A percentile compares a stretch with the other conserved stretches of the same genome.
Evolutionary conservation across 2,888 invertebrate species (phyloP).

Genomic region (Drosophila flavopinicola): DNA sequence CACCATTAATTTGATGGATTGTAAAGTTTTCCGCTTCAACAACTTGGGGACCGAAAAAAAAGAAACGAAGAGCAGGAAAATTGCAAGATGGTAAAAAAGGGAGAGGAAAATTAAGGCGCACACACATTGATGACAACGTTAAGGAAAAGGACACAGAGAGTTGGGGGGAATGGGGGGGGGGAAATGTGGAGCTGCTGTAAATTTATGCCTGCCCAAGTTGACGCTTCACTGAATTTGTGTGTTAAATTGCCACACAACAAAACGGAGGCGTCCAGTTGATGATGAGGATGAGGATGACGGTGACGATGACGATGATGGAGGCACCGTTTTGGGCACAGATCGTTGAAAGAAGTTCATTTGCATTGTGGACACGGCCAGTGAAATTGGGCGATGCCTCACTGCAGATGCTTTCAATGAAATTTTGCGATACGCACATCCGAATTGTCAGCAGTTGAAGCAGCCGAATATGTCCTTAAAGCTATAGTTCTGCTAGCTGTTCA

Average conservation of each 20-base stretch:
- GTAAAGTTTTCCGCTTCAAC: slow-evolving; percentile 77
- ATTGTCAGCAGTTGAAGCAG: slow-evolving; percentile 6
- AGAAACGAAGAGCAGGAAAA: slow-evolving; percentile 38
- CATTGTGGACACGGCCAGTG: slow-evolving; percentile 67
- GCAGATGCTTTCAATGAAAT: slow-evolving; percentile 48
- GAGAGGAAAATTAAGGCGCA: slow-evolving; percentile 63
- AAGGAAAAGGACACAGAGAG: neutral
- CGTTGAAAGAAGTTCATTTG: slow-evolving; percentile 72
- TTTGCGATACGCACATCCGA: slow-evolving; percentile 22
- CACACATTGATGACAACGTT: slow-evolving; percentile 33
- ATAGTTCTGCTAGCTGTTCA: neutral
- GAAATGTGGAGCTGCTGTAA: slow-evolving; percentile 41
- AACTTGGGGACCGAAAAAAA: slow-evolving; percentile 49
- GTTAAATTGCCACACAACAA: slow-evolving; percentile 68
- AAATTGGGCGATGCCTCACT: slow-evolving; percentile 62
- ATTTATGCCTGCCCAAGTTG: slow-evolving; percentile 72
- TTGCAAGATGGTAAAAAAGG: slow-evolving; percentile 45
- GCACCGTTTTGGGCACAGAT: slow-evolving; percentile 25
- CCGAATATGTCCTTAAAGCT: neutral
- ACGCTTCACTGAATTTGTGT: slow-evolving; percentile 73
- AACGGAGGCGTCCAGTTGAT: slow-evolving; percentile 26
- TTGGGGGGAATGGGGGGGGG: neutral
- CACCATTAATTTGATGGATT: slow-evolving; percentile 80
- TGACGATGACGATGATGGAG: slow-evolving; percentile 28
- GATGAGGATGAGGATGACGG: slow-evolving; percentile 1